Evolutionary conservation across 2,888 invertebrate species (phyloP).

Genomic region (Hydroisotoma schaefferi): DNA sequence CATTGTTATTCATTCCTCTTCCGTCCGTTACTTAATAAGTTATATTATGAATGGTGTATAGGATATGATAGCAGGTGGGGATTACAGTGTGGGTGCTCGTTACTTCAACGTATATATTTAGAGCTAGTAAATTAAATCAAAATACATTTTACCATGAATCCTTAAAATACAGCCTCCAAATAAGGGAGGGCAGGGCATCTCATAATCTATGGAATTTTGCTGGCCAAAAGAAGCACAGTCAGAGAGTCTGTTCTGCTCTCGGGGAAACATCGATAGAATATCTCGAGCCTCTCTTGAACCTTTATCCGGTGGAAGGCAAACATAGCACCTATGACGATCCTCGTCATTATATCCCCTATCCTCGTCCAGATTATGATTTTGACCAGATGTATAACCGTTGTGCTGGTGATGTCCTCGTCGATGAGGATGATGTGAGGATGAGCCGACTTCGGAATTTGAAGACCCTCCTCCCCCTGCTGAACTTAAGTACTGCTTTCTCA

Average conservation of each 20-base stretch:
- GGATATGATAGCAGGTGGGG: not conserved
- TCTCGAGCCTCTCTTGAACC: slow-evolving; percentile 31
- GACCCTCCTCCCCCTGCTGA: not conserved
- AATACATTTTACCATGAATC: slow-evolving; percentile 29
- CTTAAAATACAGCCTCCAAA: slow-evolving; percentile 36
- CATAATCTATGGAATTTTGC: slow-evolving; percentile 24
- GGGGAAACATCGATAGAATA: slow-evolving; percentile 32
- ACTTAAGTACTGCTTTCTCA: slow-evolving; percentile 3
- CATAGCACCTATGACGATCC: slow-evolving; percentile 36
- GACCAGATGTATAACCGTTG: slow-evolving; percentile 9
- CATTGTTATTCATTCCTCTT: no score
- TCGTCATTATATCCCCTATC: not conserved
- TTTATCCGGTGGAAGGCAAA: slow-evolving; percentile 41
- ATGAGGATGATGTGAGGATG: not conserved
- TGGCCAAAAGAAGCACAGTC: slow-evolving; percentile 36
- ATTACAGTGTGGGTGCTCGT: not conserved
- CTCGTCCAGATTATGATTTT: not conserved
- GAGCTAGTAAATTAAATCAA: no score
- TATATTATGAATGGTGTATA: not conserved
- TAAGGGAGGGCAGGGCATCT: slow-evolving; percentile 36
- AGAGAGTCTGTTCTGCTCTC: slow-evolving; percentile 24
- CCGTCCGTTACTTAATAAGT: not conserved
- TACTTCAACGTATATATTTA: no score
- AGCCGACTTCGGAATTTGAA: not conserved
- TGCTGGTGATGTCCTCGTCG: not conserved